Conservation (phyloP, 2,797 vertebrate genomes). For the Mus minutoides region DNA sequence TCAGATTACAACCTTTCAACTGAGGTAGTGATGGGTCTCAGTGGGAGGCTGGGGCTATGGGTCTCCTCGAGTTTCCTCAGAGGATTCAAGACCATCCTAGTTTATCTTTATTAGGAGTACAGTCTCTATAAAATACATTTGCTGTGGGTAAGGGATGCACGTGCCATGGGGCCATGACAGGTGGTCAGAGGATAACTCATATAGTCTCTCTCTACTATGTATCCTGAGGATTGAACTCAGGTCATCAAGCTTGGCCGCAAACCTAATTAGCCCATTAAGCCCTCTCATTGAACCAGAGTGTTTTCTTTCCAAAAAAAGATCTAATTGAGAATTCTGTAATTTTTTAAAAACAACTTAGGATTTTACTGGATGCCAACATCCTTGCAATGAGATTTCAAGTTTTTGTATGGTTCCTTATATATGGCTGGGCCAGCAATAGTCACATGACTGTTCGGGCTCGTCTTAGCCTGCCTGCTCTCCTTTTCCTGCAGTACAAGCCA, state of each 20-base stretch:
- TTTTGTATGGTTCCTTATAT: background rate
- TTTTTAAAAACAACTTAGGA: background rate
- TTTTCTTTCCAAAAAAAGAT: constrained; percentile 45
- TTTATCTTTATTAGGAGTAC: background rate
- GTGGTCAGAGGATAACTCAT: background rate
- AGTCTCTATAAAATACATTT: background rate
- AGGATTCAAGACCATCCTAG: background rate
- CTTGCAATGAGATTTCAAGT: background rate
- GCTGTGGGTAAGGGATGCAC: background rate
- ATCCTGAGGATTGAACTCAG: background rate
- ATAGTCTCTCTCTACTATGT: background rate
- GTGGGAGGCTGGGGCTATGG: background rate
- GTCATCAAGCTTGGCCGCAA: background rate
- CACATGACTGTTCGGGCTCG: background rate
- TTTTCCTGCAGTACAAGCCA: background rate
- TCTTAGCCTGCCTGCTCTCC: background rate
- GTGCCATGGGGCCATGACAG: background rate
- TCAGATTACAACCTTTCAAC: background rate
- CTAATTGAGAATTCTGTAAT: background rate
- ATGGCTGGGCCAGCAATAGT: background rate
- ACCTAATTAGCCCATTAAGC: background rate
- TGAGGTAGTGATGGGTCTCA: background rate
- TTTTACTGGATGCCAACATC: background rate
- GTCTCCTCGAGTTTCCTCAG: background rate
- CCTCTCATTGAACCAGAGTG: background rate